Percentiles rank a stretch among this genome's conserved stretches.
Evolutionary conservation across 92 coral and sea anemone genomes (phyloP).

Genomic region (Palythoa grandis): DNA sequence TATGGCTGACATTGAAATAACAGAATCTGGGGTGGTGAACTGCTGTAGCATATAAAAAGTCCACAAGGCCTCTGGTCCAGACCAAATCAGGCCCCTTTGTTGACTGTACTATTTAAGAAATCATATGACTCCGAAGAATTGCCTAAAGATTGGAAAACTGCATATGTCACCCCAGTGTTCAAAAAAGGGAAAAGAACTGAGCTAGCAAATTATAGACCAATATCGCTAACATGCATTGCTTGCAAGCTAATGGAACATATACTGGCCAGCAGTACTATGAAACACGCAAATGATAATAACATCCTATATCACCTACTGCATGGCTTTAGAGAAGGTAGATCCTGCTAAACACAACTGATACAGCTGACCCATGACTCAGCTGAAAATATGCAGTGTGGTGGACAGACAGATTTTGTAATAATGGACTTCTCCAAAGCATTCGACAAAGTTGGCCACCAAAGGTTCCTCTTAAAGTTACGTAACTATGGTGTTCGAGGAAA

Average conservation of each 20-base stretch:
- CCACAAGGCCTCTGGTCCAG: too few species aligned
- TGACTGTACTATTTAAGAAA: background rate
- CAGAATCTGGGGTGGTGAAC: too few species aligned
- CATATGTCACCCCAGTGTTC: background rate
- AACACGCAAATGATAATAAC: background rate
- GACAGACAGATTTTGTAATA: background rate
- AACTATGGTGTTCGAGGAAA: background rate
- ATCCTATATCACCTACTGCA: too few species aligned
- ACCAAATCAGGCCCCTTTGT: background rate
- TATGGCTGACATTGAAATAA: too few species aligned
- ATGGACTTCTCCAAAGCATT: background rate
- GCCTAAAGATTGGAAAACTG: background rate
- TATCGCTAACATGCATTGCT: background rate
- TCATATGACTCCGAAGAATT: background rate
- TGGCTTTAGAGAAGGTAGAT: too few species aligned
- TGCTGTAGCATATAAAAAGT: too few species aligned
- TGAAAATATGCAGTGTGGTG: constrained; percentile 3
- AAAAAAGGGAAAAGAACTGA: background rate
- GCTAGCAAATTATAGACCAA: background rate
- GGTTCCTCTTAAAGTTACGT: background rate
- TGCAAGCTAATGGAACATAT: background rate
- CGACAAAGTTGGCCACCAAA: background rate
- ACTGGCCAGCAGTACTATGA: background rate
- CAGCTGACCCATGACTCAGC: background rate
- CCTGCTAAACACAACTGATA: background rate